Conservation (phyloP, 2,888 invertebrate species). For the Aporophyla nigra region DNA sequence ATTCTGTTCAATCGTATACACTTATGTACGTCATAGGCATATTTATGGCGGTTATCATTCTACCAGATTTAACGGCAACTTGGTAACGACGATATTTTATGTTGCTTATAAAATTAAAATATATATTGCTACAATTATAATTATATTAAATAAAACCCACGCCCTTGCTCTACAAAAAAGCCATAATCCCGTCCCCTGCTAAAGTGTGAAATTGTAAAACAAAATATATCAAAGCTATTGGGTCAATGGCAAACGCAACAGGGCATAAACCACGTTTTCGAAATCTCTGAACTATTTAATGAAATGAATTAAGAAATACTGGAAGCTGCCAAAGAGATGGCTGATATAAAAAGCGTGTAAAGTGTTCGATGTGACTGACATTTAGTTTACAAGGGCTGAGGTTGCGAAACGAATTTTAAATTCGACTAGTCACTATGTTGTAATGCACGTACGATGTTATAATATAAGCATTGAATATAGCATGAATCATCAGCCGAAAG, state of each 20-base stretch:
- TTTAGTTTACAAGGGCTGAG: conserved; percentile 80
- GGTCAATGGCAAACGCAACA: conserved; percentile 82
- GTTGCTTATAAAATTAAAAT: conserved; percentile 4
- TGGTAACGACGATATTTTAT: conserved; percentile 22
- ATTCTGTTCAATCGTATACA: conserved; percentile 34
- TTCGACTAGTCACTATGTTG: conserved; percentile 74
- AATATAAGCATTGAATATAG: conserved; percentile 70
- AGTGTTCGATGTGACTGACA: conserved; percentile 76
- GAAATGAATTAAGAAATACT: conserved; percentile 76
- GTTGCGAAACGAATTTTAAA: conserved; percentile 79
- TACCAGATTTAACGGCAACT: conserved; percentile 16
- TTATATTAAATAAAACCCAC: conserved; percentile 34
- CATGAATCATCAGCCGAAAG: conserved; percentile 70
- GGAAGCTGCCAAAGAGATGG: conserved; percentile 77
- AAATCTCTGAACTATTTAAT: conserved; percentile 74
- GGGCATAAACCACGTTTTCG: conserved; percentile 76
- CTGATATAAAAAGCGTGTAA: conserved; percentile 76
- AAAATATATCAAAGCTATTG: conserved; percentile 74
- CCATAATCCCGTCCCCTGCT: conserved; percentile 60
- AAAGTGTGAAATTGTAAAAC: conserved; percentile 64
- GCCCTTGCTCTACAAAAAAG: conserved; percentile 69
- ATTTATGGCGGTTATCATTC: conserved; percentile 17
- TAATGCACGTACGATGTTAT: conserved; percentile 75
- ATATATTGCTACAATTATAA: conserved; percentile 13
- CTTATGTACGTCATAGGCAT: conserved; percentile 37